phyloP scores from a whole-genome alignment of 2,888 invertebrate genomes.

The Chironomus tentans region DNA sequence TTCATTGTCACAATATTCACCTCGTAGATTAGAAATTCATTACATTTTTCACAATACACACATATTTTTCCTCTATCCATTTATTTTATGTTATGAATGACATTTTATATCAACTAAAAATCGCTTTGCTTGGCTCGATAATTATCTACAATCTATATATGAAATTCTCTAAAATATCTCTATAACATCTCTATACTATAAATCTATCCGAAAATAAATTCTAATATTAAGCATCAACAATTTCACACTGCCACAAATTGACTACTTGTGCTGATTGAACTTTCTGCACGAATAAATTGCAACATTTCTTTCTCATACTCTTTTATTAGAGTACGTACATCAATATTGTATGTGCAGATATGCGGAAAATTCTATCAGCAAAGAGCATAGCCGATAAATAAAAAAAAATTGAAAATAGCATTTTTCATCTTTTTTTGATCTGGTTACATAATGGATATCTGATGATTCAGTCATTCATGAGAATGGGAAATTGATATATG shows the following conservation, averaged over 20 bases:
- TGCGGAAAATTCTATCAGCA: neutral
- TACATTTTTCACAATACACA: no score
- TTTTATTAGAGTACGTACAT: neutral
- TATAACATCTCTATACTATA: neutral
- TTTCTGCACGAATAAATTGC: neutral
- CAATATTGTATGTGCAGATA: neutral
- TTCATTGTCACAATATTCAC: no score
- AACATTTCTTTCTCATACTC: neutral
- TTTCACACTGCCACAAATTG: neutral
- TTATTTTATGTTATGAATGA: no score
- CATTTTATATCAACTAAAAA: neutral
- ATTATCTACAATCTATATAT: constrained; percentile 4
- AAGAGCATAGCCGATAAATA: neutral
- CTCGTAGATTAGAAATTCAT: no score
- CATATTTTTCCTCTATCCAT: no score
- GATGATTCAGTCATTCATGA: neutral
- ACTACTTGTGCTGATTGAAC: constrained; percentile 5
- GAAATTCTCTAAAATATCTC: neutral
- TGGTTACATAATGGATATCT: neutral
- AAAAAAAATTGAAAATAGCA: neutral
- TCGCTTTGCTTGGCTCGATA: constrained; percentile 29
- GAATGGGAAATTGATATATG: no score
- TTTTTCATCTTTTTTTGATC: neutral
- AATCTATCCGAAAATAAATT: neutral
- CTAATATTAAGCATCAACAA: neutral